Percentiles rank a stretch among this genome's conserved stretches.
Evolutionary conservation across 1,140 invertebrate species (phyloP).

Genomic region (Drosophila virilis): DNA sequence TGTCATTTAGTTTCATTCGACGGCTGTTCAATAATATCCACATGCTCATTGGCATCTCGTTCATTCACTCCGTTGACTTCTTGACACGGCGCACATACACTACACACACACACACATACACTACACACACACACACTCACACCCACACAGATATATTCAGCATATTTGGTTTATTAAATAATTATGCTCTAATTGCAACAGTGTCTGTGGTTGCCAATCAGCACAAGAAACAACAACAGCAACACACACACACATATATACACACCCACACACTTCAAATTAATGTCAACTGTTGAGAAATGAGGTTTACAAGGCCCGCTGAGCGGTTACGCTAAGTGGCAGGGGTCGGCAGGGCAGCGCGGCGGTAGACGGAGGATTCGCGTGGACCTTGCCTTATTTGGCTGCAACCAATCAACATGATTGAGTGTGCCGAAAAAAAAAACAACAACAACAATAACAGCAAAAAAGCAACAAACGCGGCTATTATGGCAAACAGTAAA

Average conservation of each 20-base stretch:
- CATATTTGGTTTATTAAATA: slow-evolving; percentile 78
- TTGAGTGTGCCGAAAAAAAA: slow-evolving; percentile 54
- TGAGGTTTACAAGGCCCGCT: slow-evolving; percentile 40
- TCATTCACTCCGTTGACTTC: slow-evolving; percentile 46
- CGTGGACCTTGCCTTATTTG: slow-evolving; percentile 44
- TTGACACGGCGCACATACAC: slow-evolving; percentile 19
- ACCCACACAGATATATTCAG: slow-evolving; percentile 13
- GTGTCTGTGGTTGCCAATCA: slow-evolving; percentile 59
- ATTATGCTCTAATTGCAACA: slow-evolving; percentile 81
- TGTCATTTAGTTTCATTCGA: slow-evolving; percentile 56
- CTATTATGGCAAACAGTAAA: slow-evolving; percentile 22
- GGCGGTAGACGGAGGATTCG: not conserved
- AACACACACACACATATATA: not conserved
- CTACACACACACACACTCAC: slow-evolving; percentile 18
- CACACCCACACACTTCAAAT: slow-evolving; percentile 47
- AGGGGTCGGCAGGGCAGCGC: not conserved
- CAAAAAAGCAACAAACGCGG: slow-evolving; percentile 14
- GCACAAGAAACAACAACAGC: slow-evolving; percentile 19
- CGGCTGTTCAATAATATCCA: slow-evolving; percentile 44
- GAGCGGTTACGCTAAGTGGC: slow-evolving; percentile 33
- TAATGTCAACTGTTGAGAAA: slow-evolving; percentile 51
- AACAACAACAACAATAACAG: slow-evolving; percentile 10
- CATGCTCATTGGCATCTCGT: slow-evolving; percentile 26
- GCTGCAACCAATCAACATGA: slow-evolving; percentile 63
- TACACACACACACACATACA: not conserved